phyloP scores from a whole-genome alignment of 2,113 vertebrate species.

The Vulpes lagopus region DNA sequence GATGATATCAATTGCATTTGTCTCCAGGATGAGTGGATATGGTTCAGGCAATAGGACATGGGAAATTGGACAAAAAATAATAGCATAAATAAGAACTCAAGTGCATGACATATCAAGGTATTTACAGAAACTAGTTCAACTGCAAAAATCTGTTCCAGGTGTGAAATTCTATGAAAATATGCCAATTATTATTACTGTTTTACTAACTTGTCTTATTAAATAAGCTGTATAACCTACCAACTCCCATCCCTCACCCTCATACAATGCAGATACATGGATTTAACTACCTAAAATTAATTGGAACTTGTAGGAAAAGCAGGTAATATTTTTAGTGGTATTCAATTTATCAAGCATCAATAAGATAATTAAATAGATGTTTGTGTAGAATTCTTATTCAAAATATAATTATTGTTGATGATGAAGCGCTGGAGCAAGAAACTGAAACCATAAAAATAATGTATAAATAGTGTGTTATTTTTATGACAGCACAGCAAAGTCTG shows the following conservation, averaged over 20 bases:
- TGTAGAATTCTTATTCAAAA: not conserved
- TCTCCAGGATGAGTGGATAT: not conserved
- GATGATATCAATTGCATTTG: not conserved
- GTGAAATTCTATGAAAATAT: not conserved
- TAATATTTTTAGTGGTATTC: not conserved
- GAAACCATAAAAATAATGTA: constrained; percentile 9
- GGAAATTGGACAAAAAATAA: not conserved
- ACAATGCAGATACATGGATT: not conserved
- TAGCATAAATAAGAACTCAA: not conserved
- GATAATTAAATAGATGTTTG: not conserved
- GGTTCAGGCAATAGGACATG: not conserved
- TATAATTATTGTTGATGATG: not conserved
- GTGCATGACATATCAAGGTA: rapidly evolving
- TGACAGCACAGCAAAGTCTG: not conserved
- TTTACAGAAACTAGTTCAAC: not conserved
- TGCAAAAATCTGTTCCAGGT: not conserved
- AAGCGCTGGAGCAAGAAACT: not conserved
- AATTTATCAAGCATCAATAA: not conserved
- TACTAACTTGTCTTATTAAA: not conserved
- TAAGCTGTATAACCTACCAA: not conserved
- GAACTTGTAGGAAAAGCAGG: not conserved
- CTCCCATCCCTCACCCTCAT: rapidly evolving
- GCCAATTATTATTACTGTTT: not conserved
- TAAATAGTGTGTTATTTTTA: not conserved
- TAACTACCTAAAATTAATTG: not conserved